phyloP scores from a whole-genome alignment of 2,888 invertebrate genomes.

The Dasysyrphus albostriatus region DNA sequence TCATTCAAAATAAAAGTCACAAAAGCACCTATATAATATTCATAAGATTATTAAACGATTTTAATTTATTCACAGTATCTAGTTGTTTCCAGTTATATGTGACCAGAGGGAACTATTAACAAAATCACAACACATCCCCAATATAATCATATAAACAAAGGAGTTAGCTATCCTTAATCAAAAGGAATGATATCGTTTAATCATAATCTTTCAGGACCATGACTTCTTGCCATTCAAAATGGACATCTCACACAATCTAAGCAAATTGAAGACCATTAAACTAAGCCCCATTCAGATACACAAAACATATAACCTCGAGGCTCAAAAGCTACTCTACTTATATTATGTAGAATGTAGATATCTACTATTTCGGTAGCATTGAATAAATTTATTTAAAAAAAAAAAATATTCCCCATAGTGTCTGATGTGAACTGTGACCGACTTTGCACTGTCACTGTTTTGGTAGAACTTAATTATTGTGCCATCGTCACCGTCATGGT shows the following conservation, averaged over 20 bases:
- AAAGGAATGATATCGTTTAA: conserved; percentile 24
- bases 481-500: conserved; percentile 11
- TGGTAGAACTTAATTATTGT: conserved; percentile 64
- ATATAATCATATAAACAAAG: conserved; percentile 10
- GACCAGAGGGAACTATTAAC: conserved; percentile 18
- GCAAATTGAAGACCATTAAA: conserved; percentile 42
- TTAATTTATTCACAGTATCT: not conserved
- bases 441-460: conserved; percentile 56
- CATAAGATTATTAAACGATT: not conserved
- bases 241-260: conserved; percentile 42
- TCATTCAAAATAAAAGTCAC: not conserved
- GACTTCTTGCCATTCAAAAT: conserved; percentile 24
- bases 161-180: conserved; percentile 12
- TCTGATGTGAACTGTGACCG: conserved; percentile 31
- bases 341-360: too few species aligned
- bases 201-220: conserved; percentile 34
- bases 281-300: conserved; percentile 9
- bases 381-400: conserved; percentile 31
- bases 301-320: conserved; percentile 15
- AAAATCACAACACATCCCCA: conserved; percentile 3
- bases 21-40: not conserved
- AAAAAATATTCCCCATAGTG: conserved; percentile 24
- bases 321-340: not conserved
- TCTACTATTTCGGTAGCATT: not conserved
- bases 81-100: not conserved